Percentiles rank a stretch among this genome's conserved stretches.
Evolutionary conservation across 1,140 invertebrate species (phyloP).

Genomic region (Anastrepha ludens): DNA sequence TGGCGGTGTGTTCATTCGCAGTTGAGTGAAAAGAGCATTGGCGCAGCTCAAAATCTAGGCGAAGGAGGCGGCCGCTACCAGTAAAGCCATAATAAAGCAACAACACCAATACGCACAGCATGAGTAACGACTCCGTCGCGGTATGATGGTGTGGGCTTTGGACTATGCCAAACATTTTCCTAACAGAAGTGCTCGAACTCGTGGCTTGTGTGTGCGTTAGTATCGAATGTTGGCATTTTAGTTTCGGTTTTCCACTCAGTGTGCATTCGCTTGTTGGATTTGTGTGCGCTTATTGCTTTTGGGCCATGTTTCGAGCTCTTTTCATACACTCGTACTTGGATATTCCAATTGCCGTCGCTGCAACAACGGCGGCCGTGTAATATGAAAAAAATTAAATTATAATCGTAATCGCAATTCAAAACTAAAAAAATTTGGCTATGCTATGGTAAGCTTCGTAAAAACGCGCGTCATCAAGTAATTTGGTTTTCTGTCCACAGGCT

Average conservation of each 20-base stretch:
- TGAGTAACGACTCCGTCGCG: background rate
- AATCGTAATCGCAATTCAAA: too few relatives aligned
- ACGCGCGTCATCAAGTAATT: background rate
- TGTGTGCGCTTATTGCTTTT: background rate
- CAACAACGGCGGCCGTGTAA: background rate
- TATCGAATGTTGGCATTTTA: background rate
- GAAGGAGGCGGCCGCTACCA: constrained; percentile 17
- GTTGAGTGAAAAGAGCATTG: background rate
- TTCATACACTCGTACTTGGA: background rate
- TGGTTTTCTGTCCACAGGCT: background rate
- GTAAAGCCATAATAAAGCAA: background rate
- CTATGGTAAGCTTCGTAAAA: background rate
- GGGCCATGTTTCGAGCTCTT: background rate
- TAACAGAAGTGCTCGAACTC: background rate
- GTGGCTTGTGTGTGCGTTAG: background rate
- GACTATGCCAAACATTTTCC: background rate
- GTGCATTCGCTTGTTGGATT: background rate
- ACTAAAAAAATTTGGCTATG: too few relatives aligned
- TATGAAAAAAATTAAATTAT: background rate
- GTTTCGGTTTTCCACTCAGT: background rate
- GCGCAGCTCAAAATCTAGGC: constrained; percentile 9
- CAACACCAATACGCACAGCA: background rate
- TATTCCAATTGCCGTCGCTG: background rate
- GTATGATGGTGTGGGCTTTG: background rate
- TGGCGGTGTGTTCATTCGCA: background rate